These are phyloP conservation scores for Troides oblongomaculatus DNA, from an alignment of 2,888 invertebrate genomes.

Conservation along the genomic window DNA sequence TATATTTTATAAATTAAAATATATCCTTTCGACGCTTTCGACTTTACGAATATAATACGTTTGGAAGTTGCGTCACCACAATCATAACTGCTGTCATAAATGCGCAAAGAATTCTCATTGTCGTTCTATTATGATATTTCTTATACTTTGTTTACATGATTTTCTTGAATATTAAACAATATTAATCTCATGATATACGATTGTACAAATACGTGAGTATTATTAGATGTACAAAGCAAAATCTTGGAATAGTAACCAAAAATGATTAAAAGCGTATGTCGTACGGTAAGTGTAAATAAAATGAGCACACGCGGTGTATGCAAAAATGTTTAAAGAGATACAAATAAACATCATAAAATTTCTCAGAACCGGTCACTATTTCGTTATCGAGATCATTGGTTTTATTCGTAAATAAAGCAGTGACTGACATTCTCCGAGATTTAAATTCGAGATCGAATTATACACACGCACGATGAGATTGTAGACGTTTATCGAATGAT, in stretches of 20 bases:
- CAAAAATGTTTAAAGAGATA: slow-evolving; percentile 10
- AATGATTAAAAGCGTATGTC: neutral
- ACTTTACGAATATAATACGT: no score
- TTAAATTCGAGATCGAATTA: slow-evolving; percentile 14
- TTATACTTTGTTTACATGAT: no score
- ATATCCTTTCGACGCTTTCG: no score
- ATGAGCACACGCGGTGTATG: slow-evolving; percentile 3
- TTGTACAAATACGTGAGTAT: neutral
- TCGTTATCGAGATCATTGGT: slow-evolving; percentile 13
- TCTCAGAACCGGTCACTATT: slow-evolving; percentile 6
- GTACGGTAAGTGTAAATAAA: neutral
- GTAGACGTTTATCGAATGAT: neutral
- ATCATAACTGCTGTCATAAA: neutral
- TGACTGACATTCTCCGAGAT: slow-evolving; percentile 4
- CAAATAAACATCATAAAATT: slow-evolving; percentile 16
- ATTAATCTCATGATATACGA: no score
- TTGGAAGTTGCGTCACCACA: no score
- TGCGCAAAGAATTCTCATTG: neutral
- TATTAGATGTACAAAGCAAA: neutral
- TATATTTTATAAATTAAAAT: no score
- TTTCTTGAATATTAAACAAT: no score
- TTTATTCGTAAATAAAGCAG: slow-evolving; percentile 16
- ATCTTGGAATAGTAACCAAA: neutral
- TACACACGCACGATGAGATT: neutral
- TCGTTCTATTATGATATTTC: neutral